Conservation (phyloP, 2,113 vertebrate species). For the Pseudopipra pipra region DNA sequence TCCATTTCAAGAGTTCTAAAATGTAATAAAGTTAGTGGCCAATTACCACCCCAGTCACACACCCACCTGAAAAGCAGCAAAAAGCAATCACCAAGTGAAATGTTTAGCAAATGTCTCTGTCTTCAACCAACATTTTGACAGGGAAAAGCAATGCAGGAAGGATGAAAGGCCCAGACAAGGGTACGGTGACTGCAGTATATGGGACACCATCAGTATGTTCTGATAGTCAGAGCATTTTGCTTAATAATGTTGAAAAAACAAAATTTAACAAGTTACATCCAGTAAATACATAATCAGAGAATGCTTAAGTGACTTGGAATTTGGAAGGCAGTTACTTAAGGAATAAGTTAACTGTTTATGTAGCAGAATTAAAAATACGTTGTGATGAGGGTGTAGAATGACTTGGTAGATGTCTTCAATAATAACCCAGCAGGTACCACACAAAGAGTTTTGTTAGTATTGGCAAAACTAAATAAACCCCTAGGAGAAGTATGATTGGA, state of each 20-base stretch:
- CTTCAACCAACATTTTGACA: conserved; percentile 40
- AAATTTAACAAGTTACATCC: neutral
- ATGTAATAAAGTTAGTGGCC: neutral
- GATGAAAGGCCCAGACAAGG: neutral
- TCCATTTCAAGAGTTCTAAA: neutral
- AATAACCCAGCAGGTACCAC: conserved; percentile 60
- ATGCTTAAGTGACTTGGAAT: neutral
- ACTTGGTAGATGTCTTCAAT: conserved; percentile 61
- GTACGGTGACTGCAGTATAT: neutral
- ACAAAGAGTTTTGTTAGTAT: conserved; percentile 57
- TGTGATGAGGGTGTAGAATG: conserved; percentile 64
- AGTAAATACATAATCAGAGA: conserved; percentile 23
- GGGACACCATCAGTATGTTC: neutral
- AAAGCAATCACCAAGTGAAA: conserved; percentile 38
- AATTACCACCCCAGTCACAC: neutral
- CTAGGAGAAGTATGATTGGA: conserved; percentile 45
- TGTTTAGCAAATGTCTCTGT: conserved; percentile 16
- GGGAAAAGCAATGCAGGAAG: neutral
- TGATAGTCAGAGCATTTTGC: neutral
- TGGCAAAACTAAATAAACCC: conserved; percentile 60
- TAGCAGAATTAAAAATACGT: conserved; percentile 61
- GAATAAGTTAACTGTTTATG: conserved; percentile 59
- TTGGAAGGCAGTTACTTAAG: conserved; percentile 49
- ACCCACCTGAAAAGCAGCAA: too few relatives aligned
- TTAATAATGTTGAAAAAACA: conserved; percentile 7